phyloP scores from a whole-genome alignment of 1,140 invertebrate genomes.

The Rhyzopertha dominica region DNA sequence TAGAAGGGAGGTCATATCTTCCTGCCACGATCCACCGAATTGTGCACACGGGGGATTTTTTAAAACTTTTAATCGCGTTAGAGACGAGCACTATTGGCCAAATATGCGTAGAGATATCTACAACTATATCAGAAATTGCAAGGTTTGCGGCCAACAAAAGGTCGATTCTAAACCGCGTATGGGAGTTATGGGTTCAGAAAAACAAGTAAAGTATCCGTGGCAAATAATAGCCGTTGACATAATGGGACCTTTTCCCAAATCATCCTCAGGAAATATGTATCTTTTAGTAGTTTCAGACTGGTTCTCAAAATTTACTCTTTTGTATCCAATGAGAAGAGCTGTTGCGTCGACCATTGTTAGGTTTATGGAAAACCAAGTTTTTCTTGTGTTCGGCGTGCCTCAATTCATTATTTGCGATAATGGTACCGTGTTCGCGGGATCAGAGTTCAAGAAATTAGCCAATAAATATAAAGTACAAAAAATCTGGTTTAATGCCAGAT shows the following conservation, averaged over 20 bases:
- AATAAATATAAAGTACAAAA: slow-evolving; percentile 13
- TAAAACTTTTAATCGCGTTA: slow-evolving; percentile 3
- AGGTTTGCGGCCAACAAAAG: neutral
- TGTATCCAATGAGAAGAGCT: slow-evolving; percentile 4
- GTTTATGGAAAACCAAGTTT: slow-evolving; percentile 14
- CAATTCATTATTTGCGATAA: slow-evolving; percentile 18
- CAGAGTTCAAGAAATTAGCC: slow-evolving; percentile 5
- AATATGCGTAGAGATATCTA: slow-evolving; percentile 2
- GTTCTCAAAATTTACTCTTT: slow-evolving; percentile 20
- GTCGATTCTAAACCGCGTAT: neutral
- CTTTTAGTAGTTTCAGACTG: slow-evolving; percentile 36
- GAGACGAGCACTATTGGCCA: slow-evolving; percentile 5
- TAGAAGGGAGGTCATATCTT: neutral
- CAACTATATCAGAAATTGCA: slow-evolving; percentile 1
- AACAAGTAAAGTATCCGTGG: neutral
- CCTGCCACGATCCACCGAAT: neutral
- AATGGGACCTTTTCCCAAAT: slow-evolving; percentile 35
- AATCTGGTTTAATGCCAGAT: slow-evolving; percentile 15
- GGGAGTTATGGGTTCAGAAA: slow-evolving; percentile 4
- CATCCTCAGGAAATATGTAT: slow-evolving; percentile 25
- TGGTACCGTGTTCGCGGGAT: slow-evolving; percentile 8
- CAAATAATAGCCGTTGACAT: slow-evolving; percentile 31
- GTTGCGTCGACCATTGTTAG: neutral
- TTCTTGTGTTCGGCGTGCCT: slow-evolving; percentile 12
- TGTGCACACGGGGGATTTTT: neutral